Conservation (phyloP, 2,888 invertebrate genomes). For the Archips xylosteana region DNA sequence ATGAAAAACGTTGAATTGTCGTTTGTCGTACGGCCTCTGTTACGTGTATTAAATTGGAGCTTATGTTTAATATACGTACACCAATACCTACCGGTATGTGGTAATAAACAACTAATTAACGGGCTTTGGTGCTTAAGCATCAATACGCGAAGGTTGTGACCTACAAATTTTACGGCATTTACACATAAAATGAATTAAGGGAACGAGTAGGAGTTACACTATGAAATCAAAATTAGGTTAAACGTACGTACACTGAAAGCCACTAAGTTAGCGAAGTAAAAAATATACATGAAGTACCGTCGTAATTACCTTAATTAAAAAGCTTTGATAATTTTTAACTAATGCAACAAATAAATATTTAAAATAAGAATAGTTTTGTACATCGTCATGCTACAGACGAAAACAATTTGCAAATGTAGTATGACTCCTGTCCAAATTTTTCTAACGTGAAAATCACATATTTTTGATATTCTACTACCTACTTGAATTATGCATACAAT, state of each 20-base stretch:
- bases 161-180: constrained; percentile 4
- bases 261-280: neutral
- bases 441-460: too few species aligned
- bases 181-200: neutral
- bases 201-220: neutral
- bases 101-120: constrained; percentile 19
- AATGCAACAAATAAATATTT: neutral
- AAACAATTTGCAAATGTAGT: too few species aligned
- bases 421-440: too few species aligned
- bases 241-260: neutral
- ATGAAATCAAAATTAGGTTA: neutral
- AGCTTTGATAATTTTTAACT: neutral
- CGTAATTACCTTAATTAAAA: neutral
- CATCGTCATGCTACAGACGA: too few species aligned
- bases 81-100: neutral
- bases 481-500: too few species aligned
- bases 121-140: constrained; percentile 1
- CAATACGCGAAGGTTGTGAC: constrained; percentile 20
- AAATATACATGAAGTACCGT: neutral
- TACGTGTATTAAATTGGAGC: neutral
- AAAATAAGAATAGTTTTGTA: too few species aligned
- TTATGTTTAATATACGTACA: neutral
- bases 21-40: neutral
- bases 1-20: neutral
- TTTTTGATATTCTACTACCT: too few species aligned